Evolutionary conservation across 2,113 vertebrate genomes (phyloP).

Genomic region (Stercorarius parasiticus): DNA sequence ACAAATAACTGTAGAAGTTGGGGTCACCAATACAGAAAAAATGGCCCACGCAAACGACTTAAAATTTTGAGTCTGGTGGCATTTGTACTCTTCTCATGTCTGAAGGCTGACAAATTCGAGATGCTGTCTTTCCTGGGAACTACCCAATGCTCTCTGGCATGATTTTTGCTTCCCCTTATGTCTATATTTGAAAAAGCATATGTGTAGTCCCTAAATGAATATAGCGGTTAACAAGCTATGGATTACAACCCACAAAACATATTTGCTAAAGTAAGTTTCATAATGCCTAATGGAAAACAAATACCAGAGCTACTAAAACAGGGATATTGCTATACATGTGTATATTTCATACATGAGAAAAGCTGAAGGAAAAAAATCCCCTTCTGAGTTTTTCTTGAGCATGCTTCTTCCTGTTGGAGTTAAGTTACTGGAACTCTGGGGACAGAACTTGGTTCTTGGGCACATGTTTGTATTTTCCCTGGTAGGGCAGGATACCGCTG

Average conservation of each 20-base stretch:
- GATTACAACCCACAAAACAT: constrained; percentile 59
- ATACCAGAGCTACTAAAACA: not conserved
- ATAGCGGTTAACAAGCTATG: constrained; percentile 57
- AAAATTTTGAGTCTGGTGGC: not conserved
- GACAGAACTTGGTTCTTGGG: not conserved
- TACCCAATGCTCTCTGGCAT: constrained; percentile 54
- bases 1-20: not conserved
- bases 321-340: not conserved
- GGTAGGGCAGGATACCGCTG: not conserved
- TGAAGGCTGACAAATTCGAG: constrained; percentile 46
- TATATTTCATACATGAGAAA: not conserved
- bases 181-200: constrained; percentile 53
- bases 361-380: not conserved
- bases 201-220: constrained; percentile 49
- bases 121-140: constrained; percentile 54
- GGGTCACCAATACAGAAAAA: not conserved
- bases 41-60: not conserved
- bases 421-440: not conserved
- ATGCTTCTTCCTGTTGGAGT: not conserved
- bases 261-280: constrained; percentile 47
- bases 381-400: not conserved
- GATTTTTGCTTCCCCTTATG: constrained; percentile 62
- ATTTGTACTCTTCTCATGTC: not conserved
- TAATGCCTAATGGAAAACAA: constrained; percentile 59
- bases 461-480: not conserved